Conservation (phyloP, 1,140 invertebrate species). For the Nymphalis io region DNA sequence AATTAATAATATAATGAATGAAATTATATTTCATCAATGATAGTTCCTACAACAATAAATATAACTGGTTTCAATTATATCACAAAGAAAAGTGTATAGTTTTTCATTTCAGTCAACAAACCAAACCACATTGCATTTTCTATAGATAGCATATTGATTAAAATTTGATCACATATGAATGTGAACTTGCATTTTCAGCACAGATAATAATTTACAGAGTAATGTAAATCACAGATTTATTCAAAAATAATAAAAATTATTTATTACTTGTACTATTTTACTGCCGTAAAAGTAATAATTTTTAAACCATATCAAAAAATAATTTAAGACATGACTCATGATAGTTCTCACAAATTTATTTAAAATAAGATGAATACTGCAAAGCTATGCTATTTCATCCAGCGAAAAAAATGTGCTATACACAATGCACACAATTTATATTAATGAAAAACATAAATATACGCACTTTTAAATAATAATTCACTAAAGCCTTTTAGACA, state of each 20-base stretch:
- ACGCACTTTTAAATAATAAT: constrained; percentile 12
- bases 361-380: not conserved
- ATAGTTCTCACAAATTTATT: not conserved
- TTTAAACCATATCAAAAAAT: not conserved
- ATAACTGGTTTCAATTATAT: no score
- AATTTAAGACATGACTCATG: constrained; percentile 9
- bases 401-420: constrained; percentile 18
- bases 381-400: not conserved
- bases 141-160: no score
- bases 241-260: not conserved
- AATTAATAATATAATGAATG: no score
- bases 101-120: no score
- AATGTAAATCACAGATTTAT: not conserved
- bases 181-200: no score
- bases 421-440: not conserved
- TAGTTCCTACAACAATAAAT: no score
- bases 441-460: constrained; percentile 12
- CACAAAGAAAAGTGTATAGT: no score
- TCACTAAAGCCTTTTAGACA: constrained; percentile 24
- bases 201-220: no score
- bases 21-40: no score
- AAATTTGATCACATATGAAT: no score
- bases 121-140: no score
- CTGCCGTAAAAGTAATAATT: not conserved
- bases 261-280: not conserved